Percentiles rank a stretch among this genome's conserved stretches.
These are phyloP conservation scores for Melinaea menophilus DNA, from an alignment of 2,888 invertebrate genomes.

Conservation along the genomic window DNA sequence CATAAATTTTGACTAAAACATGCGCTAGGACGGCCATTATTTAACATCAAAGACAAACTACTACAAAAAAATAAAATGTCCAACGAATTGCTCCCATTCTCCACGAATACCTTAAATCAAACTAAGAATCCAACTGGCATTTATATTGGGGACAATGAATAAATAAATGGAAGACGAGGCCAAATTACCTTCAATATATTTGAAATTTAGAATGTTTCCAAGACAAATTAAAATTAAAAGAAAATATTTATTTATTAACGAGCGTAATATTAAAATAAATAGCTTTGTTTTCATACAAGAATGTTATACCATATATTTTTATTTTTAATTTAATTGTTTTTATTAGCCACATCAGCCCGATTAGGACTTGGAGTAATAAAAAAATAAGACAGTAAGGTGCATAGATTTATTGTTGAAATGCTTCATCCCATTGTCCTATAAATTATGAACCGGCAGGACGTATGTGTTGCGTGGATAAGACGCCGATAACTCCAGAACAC, in stretches of 20 bases:
- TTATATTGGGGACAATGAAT: constrained; percentile 25
- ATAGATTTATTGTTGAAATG: constrained; percentile 34
- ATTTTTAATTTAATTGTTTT: too few relatives aligned
- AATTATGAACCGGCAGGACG: constrained; percentile 32
- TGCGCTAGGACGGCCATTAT: not conserved
- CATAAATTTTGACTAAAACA: not conserved
- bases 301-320: too few relatives aligned
- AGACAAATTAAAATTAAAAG: too few relatives aligned
- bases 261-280: too few relatives aligned
- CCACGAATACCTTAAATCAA: constrained; percentile 22
- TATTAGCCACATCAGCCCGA: too few relatives aligned
- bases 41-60: constrained; percentile 10
- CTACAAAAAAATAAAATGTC: constrained; percentile 15
- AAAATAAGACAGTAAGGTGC: constrained; percentile 10
- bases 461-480: constrained; percentile 28
- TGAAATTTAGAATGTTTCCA: too few relatives aligned
- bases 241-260: too few relatives aligned
- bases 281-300: too few relatives aligned
- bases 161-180: constrained; percentile 16
- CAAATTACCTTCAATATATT: not conserved
- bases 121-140: constrained; percentile 23
- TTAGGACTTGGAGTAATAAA: not conserved
- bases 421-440: constrained; percentile 34
- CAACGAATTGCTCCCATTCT: constrained; percentile 18
- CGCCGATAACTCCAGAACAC: constrained; percentile 33